Percentiles rank a stretch among this genome's conserved stretches.
phyloP scores from a whole-genome alignment of 1,140 invertebrate species.

The Euglossa dilemma region DNA sequence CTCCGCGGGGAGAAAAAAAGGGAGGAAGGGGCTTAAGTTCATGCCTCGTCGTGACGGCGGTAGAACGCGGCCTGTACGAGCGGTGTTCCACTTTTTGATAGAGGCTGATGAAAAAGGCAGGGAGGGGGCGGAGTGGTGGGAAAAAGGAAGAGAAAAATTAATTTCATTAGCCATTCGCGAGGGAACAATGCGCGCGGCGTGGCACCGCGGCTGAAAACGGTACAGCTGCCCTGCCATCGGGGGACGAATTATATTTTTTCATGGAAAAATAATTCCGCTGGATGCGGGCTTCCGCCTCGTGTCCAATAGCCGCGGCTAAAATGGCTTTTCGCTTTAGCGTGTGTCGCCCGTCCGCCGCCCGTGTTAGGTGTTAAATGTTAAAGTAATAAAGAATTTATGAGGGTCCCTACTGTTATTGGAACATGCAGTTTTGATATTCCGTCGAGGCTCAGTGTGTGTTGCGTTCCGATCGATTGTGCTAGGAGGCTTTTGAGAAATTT shows the following conservation, averaged over 20 bases:
- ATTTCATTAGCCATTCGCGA: slow-evolving; percentile 66
- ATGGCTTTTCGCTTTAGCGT: slow-evolving; percentile 20
- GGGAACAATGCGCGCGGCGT: slow-evolving; percentile 43
- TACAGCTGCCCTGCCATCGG: slow-evolving; percentile 23
- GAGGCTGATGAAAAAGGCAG: slow-evolving; percentile 37
- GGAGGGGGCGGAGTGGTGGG: no score
- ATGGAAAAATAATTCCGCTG: slow-evolving; percentile 35
- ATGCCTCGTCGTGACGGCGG: slow-evolving; percentile 12
- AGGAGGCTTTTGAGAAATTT: not conserved
- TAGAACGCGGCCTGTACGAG: not conserved
- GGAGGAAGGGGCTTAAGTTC: slow-evolving; percentile 36
- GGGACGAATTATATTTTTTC: slow-evolving; percentile 59
- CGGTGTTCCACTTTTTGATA: slow-evolving; percentile 27
- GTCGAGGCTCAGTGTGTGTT: not conserved
- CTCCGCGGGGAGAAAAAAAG: slow-evolving; percentile 13
- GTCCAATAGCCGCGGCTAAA: not conserved
- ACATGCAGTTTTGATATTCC: not conserved
- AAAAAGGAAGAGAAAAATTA: slow-evolving; percentile 39
- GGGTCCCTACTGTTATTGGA: not conserved
- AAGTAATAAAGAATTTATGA: slow-evolving; percentile 25
- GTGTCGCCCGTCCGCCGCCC: not conserved
- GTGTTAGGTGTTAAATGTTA: not conserved
- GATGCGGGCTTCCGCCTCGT: not conserved
- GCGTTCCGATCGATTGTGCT: slow-evolving; percentile 29
- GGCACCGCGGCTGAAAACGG: slow-evolving; percentile 20